Conservation (phyloP, 2,797 vertebrate genomes). For the Scolopax bukidnonensis region DNA sequence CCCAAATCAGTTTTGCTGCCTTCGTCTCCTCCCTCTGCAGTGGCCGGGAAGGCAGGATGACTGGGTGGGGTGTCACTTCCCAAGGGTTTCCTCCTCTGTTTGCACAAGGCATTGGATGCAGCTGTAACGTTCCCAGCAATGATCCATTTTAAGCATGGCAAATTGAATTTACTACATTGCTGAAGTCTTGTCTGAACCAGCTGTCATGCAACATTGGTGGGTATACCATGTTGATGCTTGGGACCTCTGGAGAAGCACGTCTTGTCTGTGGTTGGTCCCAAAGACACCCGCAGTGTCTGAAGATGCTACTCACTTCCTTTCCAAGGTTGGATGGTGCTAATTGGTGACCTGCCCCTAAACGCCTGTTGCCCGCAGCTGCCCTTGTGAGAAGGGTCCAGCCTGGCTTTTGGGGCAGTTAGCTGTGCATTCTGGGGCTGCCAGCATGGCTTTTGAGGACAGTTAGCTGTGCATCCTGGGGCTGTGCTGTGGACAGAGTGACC, state of each 20-base stretch:
- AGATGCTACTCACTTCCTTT: background rate
- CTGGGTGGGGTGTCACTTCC: background rate
- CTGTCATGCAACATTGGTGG: fast-evolving
- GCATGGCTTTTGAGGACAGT: background rate
- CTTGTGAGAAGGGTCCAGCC: background rate
- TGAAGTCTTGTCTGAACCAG: background rate
- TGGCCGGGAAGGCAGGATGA: background rate
- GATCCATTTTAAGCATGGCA: background rate
- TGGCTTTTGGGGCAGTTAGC: no score
- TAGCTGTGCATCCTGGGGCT: fast-evolving
- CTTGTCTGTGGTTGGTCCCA: background rate
- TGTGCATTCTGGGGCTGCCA: fast-evolving
- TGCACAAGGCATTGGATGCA: background rate
- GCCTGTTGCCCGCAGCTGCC: background rate
- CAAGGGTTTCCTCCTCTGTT: background rate
- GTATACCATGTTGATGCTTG: fast-evolving
- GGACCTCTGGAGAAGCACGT: background rate
- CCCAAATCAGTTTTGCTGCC: background rate
- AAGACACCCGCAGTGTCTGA: background rate
- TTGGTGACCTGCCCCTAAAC: fast-evolving
- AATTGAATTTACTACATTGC: background rate
- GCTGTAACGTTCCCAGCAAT: background rate
- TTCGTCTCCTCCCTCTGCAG: background rate
- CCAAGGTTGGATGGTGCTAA: background rate
- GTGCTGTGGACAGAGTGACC: background rate